Evolutionary conservation across 2,888 invertebrate genomes (phyloP).

Genomic region (Rhopalosiphum nymphaeae): DNA sequence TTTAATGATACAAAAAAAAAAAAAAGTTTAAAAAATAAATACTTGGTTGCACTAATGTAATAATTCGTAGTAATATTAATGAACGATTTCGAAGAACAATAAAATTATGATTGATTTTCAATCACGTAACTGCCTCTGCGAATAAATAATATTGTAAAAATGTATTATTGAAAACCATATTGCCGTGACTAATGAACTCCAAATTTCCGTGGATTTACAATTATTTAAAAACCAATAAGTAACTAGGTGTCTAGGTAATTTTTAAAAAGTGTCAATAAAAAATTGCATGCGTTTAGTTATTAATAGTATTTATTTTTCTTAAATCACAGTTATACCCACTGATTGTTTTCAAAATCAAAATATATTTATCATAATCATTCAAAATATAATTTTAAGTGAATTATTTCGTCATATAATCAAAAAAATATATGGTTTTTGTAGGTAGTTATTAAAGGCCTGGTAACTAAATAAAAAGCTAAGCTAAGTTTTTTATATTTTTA

Average conservation of each 20-base stretch:
- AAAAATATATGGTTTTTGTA: neutral
- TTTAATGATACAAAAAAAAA: neutral
- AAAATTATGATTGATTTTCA: neutral
- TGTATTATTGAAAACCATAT: neutral
- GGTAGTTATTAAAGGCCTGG: neutral
- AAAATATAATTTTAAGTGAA: neutral
- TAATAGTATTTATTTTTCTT: neutral
- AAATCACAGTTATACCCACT: no score
- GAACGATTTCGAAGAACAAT: neutral
- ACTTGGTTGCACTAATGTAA: neutral
- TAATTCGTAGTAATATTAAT: neutral
- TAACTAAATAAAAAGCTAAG: neutral
- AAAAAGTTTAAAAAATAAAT: neutral
- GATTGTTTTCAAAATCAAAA: no score
- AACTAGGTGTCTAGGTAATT: neutral
- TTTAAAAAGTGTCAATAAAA: neutral
- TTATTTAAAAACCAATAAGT: neutral
- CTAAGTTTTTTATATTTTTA: neutral
- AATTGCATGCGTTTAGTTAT: neutral
- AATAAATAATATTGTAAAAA: neutral
- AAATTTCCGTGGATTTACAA: neutral
- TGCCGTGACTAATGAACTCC: neutral
- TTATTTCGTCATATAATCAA: neutral
- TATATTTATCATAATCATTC: no score
- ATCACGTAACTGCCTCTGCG: neutral